These are phyloP conservation scores for Dasysyrphus albostriatus DNA, from an alignment of 2,888 invertebrate species.

Conservation along the genomic window DNA sequence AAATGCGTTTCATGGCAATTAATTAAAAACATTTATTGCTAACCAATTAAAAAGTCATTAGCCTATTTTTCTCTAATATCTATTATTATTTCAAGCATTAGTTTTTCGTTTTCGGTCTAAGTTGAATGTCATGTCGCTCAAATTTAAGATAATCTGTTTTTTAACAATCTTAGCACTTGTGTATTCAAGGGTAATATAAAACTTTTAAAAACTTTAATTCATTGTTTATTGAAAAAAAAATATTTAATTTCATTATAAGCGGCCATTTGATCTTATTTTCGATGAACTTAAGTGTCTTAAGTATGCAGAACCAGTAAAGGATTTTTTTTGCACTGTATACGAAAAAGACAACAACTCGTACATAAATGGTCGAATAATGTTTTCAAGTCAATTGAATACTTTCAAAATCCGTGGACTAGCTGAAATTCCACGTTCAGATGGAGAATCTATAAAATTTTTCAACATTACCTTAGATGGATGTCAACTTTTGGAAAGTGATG, in stretches of 20 bases:
- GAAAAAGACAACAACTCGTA: neutral
- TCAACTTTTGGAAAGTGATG: neutral
- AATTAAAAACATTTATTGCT: neutral
- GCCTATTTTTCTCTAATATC: too few species aligned
- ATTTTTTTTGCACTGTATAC: neutral
- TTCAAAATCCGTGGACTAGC: neutral
- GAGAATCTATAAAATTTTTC: neutral
- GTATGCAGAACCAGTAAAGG: neutral
- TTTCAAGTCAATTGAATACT: neutral
- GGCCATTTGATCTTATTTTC: constrained; percentile 19
- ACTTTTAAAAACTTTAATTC: neutral
- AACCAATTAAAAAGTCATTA: neutral
- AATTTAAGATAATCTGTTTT: too few species aligned
- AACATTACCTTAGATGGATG: neutral
- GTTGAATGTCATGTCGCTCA: constrained; percentile 1
- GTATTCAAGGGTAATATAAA: neutral
- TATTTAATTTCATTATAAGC: neutral
- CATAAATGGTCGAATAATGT: neutral
- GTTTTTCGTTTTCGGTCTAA: neutral
- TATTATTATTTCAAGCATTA: neutral
- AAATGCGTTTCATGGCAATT: too few species aligned
- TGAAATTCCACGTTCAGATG: neutral
- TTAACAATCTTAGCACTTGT: neutral
- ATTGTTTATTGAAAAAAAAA: neutral
- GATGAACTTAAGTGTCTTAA: neutral